A percentile compares a stretch with the other conserved stretches of the same genome.
These are phyloP conservation scores for Tautogolabrus adspersus DNA, from an alignment of 2,113 vertebrate genomes.

Conservation along the genomic window DNA sequence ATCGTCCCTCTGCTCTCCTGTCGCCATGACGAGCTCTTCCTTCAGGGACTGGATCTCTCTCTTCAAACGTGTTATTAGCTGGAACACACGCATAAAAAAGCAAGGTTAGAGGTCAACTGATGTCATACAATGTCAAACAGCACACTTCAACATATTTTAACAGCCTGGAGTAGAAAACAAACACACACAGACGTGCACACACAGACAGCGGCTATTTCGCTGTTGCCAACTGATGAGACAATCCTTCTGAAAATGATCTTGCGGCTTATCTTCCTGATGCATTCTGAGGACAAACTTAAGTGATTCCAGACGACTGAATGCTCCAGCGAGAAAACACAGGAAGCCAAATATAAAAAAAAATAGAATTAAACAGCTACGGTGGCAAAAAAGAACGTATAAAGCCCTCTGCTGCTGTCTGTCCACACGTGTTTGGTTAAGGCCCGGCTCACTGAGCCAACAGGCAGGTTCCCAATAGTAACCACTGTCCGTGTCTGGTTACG, in stretches of 20 bases:
- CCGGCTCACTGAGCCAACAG: slow-evolving; percentile 29
- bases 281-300: slow-evolving; percentile 60
- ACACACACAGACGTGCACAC: slow-evolving; percentile 1
- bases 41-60: slow-evolving; percentile 90
- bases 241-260: slow-evolving; percentile 4
- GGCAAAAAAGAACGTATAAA: slow-evolving; percentile 41
- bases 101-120: not conserved
- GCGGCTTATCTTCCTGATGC: slow-evolving; percentile 46
- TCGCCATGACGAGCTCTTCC: slow-evolving; percentile 89
- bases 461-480: slow-evolving; percentile 49
- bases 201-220: not conserved
- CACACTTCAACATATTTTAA: not conserved
- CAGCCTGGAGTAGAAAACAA: not conserved
- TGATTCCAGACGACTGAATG: slow-evolving; percentile 62
- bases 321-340: slow-evolving; percentile 47
- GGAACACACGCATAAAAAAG: slow-evolving; percentile 44
- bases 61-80: slow-evolving; percentile 90
- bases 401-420: slow-evolving; percentile 43
- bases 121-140: not conserved
- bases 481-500: slow-evolving; percentile 46
- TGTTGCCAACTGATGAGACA: slow-evolving; percentile 56
- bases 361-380: slow-evolving; percentile 52
- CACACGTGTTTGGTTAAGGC: slow-evolving; percentile 47
- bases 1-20: slow-evolving; percentile 86
- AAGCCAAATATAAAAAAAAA: slow-evolving; percentile 53